These are phyloP conservation scores for Maconellicoccus hirsutus DNA, from an alignment of 1,140 invertebrate species.

Conservation along the genomic window DNA sequence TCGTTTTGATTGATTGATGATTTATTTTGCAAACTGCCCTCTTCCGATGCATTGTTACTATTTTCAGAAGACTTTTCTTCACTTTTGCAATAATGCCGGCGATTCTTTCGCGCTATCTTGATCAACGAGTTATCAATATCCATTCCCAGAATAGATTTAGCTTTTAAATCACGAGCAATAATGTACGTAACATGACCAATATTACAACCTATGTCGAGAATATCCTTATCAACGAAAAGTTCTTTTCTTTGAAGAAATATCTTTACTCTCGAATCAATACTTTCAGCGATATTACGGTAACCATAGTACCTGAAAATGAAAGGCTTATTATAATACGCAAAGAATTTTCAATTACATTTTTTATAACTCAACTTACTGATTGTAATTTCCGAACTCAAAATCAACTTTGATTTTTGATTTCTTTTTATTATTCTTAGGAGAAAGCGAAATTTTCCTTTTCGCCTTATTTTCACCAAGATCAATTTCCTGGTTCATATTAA, in stretches of 20 bases:
- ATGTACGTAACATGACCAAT: constrained; percentile 83
- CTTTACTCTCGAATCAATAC: constrained; percentile 66
- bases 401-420: neutral
- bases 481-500: too few species aligned
- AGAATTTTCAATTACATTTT: neutral
- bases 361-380: neutral
- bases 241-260: constrained; percentile 64
- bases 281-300: constrained; percentile 70
- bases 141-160: constrained; percentile 77
- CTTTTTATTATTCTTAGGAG: neutral
- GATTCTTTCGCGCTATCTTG: constrained; percentile 58
- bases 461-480: too few species aligned
- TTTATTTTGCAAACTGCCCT: too few species aligned
- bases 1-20: too few species aligned
- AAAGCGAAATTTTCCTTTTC: neutral
- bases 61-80: neutral
- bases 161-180: constrained; percentile 71
- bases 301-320: constrained; percentile 69
- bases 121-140: constrained; percentile 90
- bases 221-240: constrained; percentile 78
- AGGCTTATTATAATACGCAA: neutral
- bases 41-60: neutral
- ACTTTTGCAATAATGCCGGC: constrained; percentile 59
- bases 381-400: constrained; percentile 15
- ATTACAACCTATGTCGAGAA: constrained; percentile 96